Evolutionary conservation across 2,888 invertebrate species (phyloP), one percentile per base, ranked within the genome.

Genomic region (Phorcus lineatus): DNA sequence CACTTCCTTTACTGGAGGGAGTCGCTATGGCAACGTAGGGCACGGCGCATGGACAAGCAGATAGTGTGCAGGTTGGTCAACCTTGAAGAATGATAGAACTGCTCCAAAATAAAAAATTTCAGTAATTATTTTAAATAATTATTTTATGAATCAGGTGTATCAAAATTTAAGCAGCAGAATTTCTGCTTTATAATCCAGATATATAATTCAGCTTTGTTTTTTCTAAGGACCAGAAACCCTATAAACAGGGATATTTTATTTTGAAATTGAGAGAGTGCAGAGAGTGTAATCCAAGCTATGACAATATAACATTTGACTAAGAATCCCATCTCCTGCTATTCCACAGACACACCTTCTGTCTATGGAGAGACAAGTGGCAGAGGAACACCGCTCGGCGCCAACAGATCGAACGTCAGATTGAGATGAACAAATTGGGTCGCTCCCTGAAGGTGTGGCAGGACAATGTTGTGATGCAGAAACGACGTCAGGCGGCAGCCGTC

Each of bases 1-100:
- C 66, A 81, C 74, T 90, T 90, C 82, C 75, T 81, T 0, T 81
- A 83, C 17, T 90, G 90, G 90, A 78, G 83, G 16, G 88, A 89
- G 24, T 79, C 78, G 19, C 80, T 88, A 31, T 77, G 84, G 55
- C 85, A 84, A 19, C 84, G 80, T 36, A 81, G 84, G 74, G 88
- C 90, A n/a, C 79, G 79, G 17, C 80, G 80, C 36, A 82, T 86
- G 79, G 82, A 81, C 53, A 78, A 88, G 67, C 81, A 78, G 13
- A 85, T 81, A 66, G 78, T 87, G 22, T 79, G 80, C 74, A 85
- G 81, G 88, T 89, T 75, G 70, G 80, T 67, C 22, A 24, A 22
- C 55, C 36, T 17, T 70, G 24, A 40, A 47, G 19, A 31, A 28
- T 17, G 22, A 36, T 28, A 0, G 1, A 55, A 55, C 7, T n/a